A percentile compares a stretch with the other conserved stretches of the same genome.
Conservation (phyloP, 2,888 invertebrate species). For the Leptura quadrifasciata region DNA sequence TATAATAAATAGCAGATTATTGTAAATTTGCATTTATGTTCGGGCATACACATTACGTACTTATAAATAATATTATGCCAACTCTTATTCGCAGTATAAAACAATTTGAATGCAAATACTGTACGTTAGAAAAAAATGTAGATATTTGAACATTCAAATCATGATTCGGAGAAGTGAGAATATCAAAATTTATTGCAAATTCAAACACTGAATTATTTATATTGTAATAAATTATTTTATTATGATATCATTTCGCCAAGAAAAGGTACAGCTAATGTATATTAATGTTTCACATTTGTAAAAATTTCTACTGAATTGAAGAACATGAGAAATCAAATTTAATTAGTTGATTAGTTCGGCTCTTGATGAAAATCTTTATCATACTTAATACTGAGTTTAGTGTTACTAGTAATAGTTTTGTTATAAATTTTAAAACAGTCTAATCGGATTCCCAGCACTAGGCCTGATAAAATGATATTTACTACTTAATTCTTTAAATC, state of each 20-base stretch:
- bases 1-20: slow-evolving; percentile 29
- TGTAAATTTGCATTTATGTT: slow-evolving; percentile 22
- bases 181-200: slow-evolving; percentile 11
- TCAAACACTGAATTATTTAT: background rate
- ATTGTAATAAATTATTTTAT: background rate
- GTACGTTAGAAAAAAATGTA: slow-evolving; percentile 17
- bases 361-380: too few relatives aligned
- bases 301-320: too few relatives aligned
- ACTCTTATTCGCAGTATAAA: slow-evolving; percentile 23
- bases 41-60: background rate
- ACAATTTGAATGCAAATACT: slow-evolving; percentile 25
- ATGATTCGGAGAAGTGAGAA: background rate
- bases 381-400: too few relatives aligned
- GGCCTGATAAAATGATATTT: too few relatives aligned
- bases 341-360: too few relatives aligned
- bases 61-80: slow-evolving; percentile 26
- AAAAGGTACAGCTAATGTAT: background rate
- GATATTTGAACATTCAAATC: slow-evolving; percentile 11
- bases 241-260: background rate
- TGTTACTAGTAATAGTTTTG: too few relatives aligned
- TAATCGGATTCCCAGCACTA: too few relatives aligned
- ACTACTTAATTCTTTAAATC: too few relatives aligned
- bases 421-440: too few relatives aligned
- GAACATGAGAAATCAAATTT: too few relatives aligned
- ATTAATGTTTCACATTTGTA: too few relatives aligned